Evolutionary conservation across 2,888 invertebrate species (phyloP).

Genomic region (Chorisops tibialis): DNA sequence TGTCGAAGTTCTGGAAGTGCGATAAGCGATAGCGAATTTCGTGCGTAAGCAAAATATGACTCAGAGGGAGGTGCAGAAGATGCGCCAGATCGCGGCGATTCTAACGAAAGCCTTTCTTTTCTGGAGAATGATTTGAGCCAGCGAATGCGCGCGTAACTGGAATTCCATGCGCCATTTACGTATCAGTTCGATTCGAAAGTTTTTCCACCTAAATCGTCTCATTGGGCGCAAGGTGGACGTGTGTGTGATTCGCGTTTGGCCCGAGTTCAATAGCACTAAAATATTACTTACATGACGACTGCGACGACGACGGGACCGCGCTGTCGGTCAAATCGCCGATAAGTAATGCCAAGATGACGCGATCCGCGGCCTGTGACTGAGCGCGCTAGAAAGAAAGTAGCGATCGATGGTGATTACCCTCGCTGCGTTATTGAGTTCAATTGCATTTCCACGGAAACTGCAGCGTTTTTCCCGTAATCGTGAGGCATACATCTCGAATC

Average conservation of each 20-base stretch:
- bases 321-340: background rate
- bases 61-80: background rate
- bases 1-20: background rate
- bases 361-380: no score
- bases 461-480: no score
- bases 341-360: background rate
- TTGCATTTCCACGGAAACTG: no score
- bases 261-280: conserved; percentile 33
- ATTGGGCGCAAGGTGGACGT: background rate
- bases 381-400: no score
- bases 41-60: background rate
- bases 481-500: no score
- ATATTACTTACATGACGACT: conserved; percentile 30
- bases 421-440: no score
- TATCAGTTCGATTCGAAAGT: conserved; percentile 29
- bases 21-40: no score
- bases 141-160: conserved; percentile 26
- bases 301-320: background rate
- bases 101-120: conserved; percentile 32
- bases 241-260: conserved; percentile 1
- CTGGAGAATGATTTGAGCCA: conserved; percentile 23
- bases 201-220: background rate
- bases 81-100: conserved; percentile 13
- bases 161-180: conserved; percentile 31
- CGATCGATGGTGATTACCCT: no score